Conservation (phyloP, 2,113 vertebrate genomes). For the Serilophus lunatus region DNA sequence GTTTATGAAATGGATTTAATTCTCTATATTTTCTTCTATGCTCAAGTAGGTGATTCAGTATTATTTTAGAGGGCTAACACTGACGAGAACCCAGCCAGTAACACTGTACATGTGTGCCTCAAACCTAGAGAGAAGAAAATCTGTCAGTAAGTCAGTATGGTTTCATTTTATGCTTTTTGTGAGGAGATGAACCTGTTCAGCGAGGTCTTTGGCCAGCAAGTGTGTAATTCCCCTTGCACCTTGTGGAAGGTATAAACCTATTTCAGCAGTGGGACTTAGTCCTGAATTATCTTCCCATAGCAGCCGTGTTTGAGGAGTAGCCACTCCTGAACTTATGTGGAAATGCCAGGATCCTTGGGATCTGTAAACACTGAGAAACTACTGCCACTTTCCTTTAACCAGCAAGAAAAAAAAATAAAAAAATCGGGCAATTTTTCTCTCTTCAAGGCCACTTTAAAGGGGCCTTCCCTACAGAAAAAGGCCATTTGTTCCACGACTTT, state of each 20-base stretch:
- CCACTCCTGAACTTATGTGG: not conserved
- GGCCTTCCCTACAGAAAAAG: not conserved
- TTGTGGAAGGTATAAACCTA: not conserved
- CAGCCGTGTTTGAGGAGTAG: not conserved
- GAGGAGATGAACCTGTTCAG: not conserved
- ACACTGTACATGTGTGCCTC: not conserved
- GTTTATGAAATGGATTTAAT: not conserved
- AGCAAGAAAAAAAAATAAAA: too few relatives aligned
- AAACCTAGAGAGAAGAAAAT: not conserved
- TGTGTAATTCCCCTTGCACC: not conserved
- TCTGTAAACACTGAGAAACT: not conserved
- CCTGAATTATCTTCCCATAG: not conserved
- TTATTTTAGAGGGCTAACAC: not conserved
- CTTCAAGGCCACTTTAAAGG: not conserved
- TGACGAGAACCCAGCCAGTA: not conserved
- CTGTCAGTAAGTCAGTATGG: not conserved
- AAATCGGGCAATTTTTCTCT: not conserved
- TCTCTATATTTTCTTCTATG: not conserved
- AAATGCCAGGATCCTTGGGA: not conserved
- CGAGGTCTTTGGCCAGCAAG: not conserved
- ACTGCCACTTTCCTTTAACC: not conserved
- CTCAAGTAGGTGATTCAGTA: not conserved
- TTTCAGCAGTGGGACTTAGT: not conserved
- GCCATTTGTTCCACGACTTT: not conserved
- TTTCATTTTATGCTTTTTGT: not conserved